A percentile compares a stretch with the other conserved stretches of the same genome.
Conservation (phyloP, 2,888 invertebrate genomes). For the Lepeophtheirus nordmannii region DNA sequence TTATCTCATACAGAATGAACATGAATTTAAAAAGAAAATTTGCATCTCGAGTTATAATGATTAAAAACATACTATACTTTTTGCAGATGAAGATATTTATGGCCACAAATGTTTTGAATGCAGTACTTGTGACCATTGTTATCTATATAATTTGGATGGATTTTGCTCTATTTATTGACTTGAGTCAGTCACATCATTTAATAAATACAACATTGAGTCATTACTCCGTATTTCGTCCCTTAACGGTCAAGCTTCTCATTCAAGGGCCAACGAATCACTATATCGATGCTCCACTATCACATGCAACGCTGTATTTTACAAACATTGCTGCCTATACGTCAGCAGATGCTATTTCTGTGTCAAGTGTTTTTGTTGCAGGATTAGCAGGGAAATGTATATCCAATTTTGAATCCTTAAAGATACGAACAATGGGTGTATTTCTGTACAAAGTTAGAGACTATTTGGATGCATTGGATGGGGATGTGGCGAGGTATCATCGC, state of each 20-base stretch:
- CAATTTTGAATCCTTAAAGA: background rate
- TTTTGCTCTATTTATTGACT: background rate
- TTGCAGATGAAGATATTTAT: background rate
- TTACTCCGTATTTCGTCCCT: background rate
- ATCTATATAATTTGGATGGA: background rate
- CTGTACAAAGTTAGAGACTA: background rate
- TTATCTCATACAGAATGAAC: too few relatives aligned
- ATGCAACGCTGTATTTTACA: background rate
- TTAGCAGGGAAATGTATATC: background rate
- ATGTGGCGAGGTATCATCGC: background rate
- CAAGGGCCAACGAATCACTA: background rate
- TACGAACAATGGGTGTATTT: background rate
- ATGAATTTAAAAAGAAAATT: too few relatives aligned
- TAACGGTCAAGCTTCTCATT: background rate
- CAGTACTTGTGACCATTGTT: background rate
- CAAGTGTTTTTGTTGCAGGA: background rate
- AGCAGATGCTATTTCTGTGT: background rate
- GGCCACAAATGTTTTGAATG: background rate
- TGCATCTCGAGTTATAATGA: too few relatives aligned
- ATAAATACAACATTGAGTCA: background rate
- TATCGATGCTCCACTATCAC: background rate
- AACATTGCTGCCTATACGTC: background rate
- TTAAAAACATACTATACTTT: background rate
- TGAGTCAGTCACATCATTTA: background rate
- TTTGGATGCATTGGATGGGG: background rate